A percentile compares a stretch with the other conserved stretches of the same genome.
These are phyloP conservation scores for Microplitis deprimator DNA, from an alignment of 2,888 invertebrate genomes.

Conservation along the genomic window DNA sequence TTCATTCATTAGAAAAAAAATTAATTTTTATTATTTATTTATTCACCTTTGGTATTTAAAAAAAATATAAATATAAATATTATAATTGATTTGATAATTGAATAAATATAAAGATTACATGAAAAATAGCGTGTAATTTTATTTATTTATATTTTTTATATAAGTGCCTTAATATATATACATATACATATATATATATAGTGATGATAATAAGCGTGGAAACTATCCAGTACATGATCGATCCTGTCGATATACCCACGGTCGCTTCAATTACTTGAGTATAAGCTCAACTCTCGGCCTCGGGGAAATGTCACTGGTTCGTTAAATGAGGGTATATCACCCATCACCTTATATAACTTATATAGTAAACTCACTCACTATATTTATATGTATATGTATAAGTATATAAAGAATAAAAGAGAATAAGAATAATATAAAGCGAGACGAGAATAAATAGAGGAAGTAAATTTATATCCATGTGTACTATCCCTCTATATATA, in stretches of 20 bases:
- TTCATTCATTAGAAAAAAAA: neutral
- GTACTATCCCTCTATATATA: neutral
- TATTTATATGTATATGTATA: neutral
- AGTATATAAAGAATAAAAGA: neutral
- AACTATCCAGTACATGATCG: slow-evolving; percentile 15
- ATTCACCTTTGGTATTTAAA: neutral
- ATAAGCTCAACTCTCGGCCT: slow-evolving; percentile 26
- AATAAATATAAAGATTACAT: neutral
- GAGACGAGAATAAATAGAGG: neutral
- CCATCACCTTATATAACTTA: slow-evolving; percentile 60
- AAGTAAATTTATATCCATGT: slow-evolving; percentile 8
- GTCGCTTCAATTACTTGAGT: slow-evolving; percentile 35
- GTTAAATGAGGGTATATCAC: slow-evolving; percentile 41
- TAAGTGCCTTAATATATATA: neutral
- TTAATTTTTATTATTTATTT: neutral
- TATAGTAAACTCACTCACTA: neutral
- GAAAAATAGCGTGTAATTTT: neutral
- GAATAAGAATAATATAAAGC: slow-evolving; percentile 10
- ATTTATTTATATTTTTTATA: neutral
- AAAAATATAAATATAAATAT: neutral
- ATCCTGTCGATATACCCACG: slow-evolving; percentile 31
- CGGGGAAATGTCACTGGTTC: slow-evolving; percentile 41
- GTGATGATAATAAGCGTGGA: slow-evolving; percentile 15
- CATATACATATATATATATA: neutral
- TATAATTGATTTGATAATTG: neutral